These are phyloP conservation scores for Bellardia bayeri DNA, from an alignment of 2,888 invertebrate species.

Conservation along the genomic window DNA sequence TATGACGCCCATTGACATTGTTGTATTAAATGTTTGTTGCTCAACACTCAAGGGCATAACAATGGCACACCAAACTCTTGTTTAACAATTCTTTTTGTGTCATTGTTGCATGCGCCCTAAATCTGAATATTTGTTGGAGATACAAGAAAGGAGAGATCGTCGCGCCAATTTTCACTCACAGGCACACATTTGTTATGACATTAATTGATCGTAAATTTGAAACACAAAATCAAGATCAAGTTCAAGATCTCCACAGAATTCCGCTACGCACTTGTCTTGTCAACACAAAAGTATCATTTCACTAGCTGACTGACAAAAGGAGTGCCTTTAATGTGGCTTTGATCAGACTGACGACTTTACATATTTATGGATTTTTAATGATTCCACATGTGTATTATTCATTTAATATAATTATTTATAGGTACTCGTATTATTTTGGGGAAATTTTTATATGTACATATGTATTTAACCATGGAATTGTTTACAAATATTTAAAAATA, in stretches of 20 bases:
- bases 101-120: not conserved
- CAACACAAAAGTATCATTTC: conserved; percentile 27
- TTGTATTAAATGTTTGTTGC: not conserved
- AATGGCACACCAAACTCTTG: not conserved
- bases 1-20: not conserved
- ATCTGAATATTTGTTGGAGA: not conserved
- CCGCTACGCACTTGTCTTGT: conserved; percentile 37
- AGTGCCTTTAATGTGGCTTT: conserved; percentile 39
- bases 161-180: not conserved
- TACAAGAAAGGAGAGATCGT: not conserved
- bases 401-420: conserved; percentile 6
- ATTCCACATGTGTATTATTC: conserved; percentile 8
- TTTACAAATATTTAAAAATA: conserved; percentile 45
- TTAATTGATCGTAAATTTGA: conserved; percentile 53
- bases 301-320: conserved; percentile 22
- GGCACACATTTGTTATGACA: conserved; percentile 20
- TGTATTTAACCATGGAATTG: conserved; percentile 16
- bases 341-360: conserved; percentile 13
- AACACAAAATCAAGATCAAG: conserved; percentile 62
- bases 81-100: not conserved
- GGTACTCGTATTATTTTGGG: not conserved
- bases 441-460: not conserved
- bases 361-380: conserved; percentile 59
- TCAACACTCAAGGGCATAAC: conserved; percentile 7
- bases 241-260: conserved; percentile 41